Evolutionary conservation across 2,888 invertebrate species (phyloP).

Genomic region (Polymixis lichenea): DNA sequence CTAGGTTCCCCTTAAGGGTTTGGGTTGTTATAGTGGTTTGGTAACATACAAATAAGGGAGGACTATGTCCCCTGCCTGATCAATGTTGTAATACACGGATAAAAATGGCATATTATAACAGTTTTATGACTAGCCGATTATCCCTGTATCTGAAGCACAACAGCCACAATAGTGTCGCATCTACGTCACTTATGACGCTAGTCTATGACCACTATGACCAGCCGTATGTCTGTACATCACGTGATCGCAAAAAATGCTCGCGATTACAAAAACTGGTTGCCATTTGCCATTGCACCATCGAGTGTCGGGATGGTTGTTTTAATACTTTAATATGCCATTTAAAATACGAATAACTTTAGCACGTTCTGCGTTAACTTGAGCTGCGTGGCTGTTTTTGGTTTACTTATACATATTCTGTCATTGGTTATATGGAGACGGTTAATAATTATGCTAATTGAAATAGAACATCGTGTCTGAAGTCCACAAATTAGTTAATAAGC

Average conservation of each 20-base stretch:
- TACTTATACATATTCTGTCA: too few relatives aligned
- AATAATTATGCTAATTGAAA: too few relatives aligned
- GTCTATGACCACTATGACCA: conserved; percentile 33
- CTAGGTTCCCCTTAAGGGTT: too few relatives aligned
- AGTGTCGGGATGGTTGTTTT: conserved; percentile 31
- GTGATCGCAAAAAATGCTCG: conserved; percentile 65
- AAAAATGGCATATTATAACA: too few relatives aligned
- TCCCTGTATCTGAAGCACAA: not conserved
- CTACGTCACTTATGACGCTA: conserved; percentile 33
- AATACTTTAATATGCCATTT: conserved; percentile 46
- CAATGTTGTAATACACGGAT: too few relatives aligned
- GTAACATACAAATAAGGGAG: too few relatives aligned
- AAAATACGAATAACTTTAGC: conserved; percentile 27
- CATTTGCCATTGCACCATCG: conserved; percentile 54
- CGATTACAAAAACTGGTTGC: conserved; percentile 66
- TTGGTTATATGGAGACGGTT: too few relatives aligned
- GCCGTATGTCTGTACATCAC: conserved; percentile 41
- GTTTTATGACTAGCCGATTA: not conserved
- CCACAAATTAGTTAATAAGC: too few relatives aligned
- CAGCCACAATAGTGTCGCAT: conserved; percentile 19
- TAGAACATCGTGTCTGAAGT: too few relatives aligned
- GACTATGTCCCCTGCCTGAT: too few relatives aligned
- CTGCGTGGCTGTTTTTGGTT: conserved; percentile 21
- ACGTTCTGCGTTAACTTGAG: conserved; percentile 18
- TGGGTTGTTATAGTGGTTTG: too few relatives aligned